Percentiles rank a stretch among this genome's conserved stretches.
phyloP scores from a whole-genome alignment of 2,113 vertebrate species.

The Pollimyrus isidori region DNA sequence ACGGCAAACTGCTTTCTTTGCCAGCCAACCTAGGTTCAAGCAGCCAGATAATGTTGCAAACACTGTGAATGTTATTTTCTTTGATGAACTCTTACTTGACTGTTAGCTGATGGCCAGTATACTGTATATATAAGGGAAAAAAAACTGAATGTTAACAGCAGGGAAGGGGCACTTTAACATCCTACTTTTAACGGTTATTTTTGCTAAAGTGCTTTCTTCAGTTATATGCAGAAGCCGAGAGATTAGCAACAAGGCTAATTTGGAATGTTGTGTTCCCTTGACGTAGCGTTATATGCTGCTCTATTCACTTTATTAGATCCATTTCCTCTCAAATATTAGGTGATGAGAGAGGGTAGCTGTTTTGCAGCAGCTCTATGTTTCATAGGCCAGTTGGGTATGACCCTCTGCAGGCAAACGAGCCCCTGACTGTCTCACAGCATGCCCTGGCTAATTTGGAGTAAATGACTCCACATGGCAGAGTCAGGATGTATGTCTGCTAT shows the following conservation, averaged over 20 bases:
- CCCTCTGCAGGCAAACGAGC: not conserved
- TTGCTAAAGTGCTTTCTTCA: not conserved
- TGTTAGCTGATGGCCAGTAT: not conserved
- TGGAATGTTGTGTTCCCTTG: not conserved
- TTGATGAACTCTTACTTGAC: not conserved
- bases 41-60: not conserved
- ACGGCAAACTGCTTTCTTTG: not conserved
- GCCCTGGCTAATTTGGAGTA: not conserved
- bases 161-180: not conserved
- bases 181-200: not conserved
- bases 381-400: not conserved
- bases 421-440: not conserved
- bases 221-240: not conserved
- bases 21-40: not conserved
- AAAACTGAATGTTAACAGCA: not conserved
- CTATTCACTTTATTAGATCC: constrained; percentile 24
- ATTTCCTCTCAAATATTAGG: constrained; percentile 11
- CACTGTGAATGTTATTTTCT: not conserved
- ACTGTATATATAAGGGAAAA: not conserved
- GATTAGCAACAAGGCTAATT: not conserved
- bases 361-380: not conserved
- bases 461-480: not conserved
- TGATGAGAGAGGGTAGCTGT: not conserved
- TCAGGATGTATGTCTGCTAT: not conserved
- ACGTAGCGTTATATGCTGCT: not conserved